Base-by-base conservation (phyloP, 2,113 vertebrate species). In the Pithys albifrons region DNA sequence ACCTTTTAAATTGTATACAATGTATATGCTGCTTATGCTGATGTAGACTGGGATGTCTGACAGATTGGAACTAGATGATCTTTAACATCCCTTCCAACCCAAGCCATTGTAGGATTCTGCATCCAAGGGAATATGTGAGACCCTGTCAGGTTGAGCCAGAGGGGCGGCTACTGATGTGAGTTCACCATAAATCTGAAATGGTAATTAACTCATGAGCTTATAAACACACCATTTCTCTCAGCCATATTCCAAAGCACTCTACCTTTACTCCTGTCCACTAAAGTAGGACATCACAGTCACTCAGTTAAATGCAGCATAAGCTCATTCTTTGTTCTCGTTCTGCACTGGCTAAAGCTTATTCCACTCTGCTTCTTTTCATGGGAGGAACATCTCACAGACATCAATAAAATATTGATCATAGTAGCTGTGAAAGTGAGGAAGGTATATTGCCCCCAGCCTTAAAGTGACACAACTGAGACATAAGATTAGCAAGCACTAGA, bases 391-490 rank as follows among this genome's bases (percentile, higher is more conserved):
- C 27, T 72, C 6, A 1, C 39, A 72, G 35, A 23, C 11, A 25
- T 64, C 78, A 90, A 65, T 89, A 76, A 95, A 91, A 79, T 66
- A 76, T 33, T 79, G 78, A 73, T 67, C 43, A 43, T 9, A 74
- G 23, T 67, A 93, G 41, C 45, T 76, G 25, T 76, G 37, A 76
- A 20, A 52, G 14, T n/a, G 41, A 48, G 29, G 61, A 88, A 94
- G 25, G 22, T 57, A 23, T 72, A 39, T 45, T 59, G 45, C 28
- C 17, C 1, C 1, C 17, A 49, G 46, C 24, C 54, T 73, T 77
- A 25, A 82, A 89, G 57, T 55, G 66, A 57, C 31, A 49, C 23
- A 71, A 28, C 14, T 39, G 65, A 75, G 35, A 29, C 48, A 80
- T 13, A n/a, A 80, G 14, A 3, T 70, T 66, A 66, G 29, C 0